Evolutionary conservation across 2,113 vertebrate genomes (phyloP).

Genomic region (Channa maculata): DNA sequence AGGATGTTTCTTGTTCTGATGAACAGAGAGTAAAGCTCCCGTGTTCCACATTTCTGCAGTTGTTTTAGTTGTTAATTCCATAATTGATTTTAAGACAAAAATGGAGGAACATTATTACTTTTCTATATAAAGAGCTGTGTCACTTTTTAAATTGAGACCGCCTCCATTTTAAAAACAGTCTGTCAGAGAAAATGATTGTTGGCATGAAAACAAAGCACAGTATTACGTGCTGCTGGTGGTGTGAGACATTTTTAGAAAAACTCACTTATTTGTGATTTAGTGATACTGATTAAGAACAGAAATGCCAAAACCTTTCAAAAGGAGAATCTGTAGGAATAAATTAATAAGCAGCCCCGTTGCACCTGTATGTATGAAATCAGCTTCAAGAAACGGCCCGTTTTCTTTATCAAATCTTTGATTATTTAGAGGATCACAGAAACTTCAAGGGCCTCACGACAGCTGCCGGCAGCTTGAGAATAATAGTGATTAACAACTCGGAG

Average conservation of each 20-base stretch:
- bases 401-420: not conserved
- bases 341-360: not conserved
- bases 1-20: conserved; percentile 4
- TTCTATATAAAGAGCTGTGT: no score
- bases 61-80: no score
- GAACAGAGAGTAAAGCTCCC: not conserved
- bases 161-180: conserved; percentile 21
- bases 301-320: no score
- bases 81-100: not conserved
- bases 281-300: no score
- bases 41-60: not conserved
- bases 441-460: not conserved
- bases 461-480: not conserved
- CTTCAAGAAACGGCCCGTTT: not conserved
- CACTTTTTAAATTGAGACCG: not conserved
- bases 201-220: conserved; percentile 20
- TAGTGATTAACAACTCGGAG: not conserved
- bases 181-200: not conserved
- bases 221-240: not conserved
- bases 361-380: not conserved
- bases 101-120: no score
- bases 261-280: no score
- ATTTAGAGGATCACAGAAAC: not conserved
- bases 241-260: conserved; percentile 3
- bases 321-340: not conserved